phyloP scores from a whole-genome alignment of 2,797 vertebrate species.

The Sciurus vulgaris region DNA sequence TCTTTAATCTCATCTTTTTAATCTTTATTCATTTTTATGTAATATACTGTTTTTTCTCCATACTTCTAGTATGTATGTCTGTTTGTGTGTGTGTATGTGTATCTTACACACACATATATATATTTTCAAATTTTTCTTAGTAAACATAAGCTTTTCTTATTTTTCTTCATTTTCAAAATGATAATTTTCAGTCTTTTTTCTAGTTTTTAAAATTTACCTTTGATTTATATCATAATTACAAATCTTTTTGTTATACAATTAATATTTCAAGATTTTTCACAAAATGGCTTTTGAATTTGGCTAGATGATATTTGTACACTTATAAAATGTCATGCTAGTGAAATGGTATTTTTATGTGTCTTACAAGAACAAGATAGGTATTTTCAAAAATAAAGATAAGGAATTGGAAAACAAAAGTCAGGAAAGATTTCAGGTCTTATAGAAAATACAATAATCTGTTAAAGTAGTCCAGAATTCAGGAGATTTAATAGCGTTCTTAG shows the following conservation, averaged over 20 bases:
- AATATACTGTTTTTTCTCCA: neutral
- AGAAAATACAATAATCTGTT: neutral
- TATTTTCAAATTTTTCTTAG: slow-evolving; percentile 6
- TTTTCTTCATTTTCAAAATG: neutral
- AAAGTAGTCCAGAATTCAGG: neutral
- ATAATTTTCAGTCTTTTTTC: slow-evolving; percentile 21
- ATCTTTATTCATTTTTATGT: slow-evolving; percentile 35
- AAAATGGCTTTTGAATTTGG: slow-evolving; percentile 21
- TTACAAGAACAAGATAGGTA: neutral
- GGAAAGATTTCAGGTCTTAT: neutral
- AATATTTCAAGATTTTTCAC: neutral
- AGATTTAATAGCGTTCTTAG: neutral
- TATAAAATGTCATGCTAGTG: neutral
- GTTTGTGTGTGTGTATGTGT: no score
- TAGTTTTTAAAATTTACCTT: neutral
- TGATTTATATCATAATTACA: neutral
- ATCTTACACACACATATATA: no score
- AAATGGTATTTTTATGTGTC: neutral
- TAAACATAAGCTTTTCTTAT: neutral
- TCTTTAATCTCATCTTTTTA: neutral
- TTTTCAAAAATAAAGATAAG: slow-evolving; percentile 1
- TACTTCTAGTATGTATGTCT: neutral
- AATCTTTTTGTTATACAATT: neutral
- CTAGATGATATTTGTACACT: neutral
- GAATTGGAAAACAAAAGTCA: slow-evolving; percentile 40